These are phyloP conservation scores for Chionomys nivalis DNA, from an alignment of 2,113 vertebrate genomes.

Conservation along the genomic window DNA sequence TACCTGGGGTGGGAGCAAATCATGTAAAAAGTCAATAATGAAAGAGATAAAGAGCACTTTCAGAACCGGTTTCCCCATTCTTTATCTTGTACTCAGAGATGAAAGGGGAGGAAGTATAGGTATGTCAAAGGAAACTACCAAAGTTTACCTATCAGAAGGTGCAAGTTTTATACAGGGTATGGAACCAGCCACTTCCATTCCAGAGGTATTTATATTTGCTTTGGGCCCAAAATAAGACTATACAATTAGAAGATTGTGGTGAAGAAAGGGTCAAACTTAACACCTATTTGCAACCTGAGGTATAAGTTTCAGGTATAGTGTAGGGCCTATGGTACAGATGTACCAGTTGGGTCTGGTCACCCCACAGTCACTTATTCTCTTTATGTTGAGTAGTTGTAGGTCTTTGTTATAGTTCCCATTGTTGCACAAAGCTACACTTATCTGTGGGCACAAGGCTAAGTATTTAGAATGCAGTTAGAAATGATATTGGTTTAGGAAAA, in stretches of 20 bases:
- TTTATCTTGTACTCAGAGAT: slow-evolving; percentile 70
- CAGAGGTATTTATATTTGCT: slow-evolving; percentile 32
- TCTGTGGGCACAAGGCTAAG: background rate
- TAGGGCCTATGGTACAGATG: background rate
- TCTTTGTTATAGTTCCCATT: background rate
- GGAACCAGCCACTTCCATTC: slow-evolving; percentile 46
- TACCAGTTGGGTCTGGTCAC: background rate
- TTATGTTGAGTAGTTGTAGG: background rate
- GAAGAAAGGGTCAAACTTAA: slow-evolving; percentile 10
- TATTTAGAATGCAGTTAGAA: background rate
- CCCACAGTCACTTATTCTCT: background rate
- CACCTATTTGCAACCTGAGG: background rate
- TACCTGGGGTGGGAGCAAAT: slow-evolving; percentile 84
- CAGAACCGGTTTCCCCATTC: slow-evolving; percentile 78
- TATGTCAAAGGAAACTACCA: slow-evolving; percentile 57
- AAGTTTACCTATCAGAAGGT: slow-evolving; percentile 53
- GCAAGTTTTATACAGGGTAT: slow-evolving; percentile 22
- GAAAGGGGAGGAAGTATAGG: slow-evolving; percentile 44
- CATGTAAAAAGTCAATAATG: slow-evolving; percentile 85
- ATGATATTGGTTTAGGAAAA: background rate
- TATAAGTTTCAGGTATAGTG: background rate
- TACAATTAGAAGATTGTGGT: slow-evolving; percentile 31
- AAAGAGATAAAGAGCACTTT: slow-evolving; percentile 82
- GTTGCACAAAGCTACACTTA: background rate
- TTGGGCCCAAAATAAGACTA: slow-evolving; percentile 36